Conservation (phyloP, 2,888 invertebrate genomes). For the Dione juno region DNA sequence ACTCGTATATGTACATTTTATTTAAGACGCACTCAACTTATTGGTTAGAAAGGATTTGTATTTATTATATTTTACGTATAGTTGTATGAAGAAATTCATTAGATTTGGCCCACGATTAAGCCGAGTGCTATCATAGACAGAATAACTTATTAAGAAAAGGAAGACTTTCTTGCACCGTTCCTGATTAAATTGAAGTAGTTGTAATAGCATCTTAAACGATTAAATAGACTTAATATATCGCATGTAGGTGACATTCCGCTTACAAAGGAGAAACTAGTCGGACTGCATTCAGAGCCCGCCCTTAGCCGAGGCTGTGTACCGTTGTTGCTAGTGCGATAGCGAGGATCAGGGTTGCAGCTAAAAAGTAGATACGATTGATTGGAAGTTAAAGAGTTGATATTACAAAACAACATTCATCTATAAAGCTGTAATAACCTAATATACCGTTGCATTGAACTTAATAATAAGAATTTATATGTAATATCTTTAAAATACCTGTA, state of each 20-base stretch:
- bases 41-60: not conserved
- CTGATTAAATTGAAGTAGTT: slow-evolving; percentile 1
- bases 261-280: slow-evolving; percentile 74
- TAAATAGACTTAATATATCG: slow-evolving; percentile 48
- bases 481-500: not conserved
- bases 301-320: slow-evolving; percentile 68
- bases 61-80: too few relatives aligned
- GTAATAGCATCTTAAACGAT: slow-evolving; percentile 38
- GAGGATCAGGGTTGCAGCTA: slow-evolving; percentile 53
- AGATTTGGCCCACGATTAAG: not conserved
- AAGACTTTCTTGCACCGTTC: not conserved
- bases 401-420: too few relatives aligned
- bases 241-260: slow-evolving; percentile 74
- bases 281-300: slow-evolving; percentile 75
- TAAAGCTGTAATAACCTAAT: not conserved
- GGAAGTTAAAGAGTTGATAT: not conserved
- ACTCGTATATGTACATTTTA: too few relatives aligned
- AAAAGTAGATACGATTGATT: not conserved
- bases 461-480: not conserved
- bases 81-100: not conserved
- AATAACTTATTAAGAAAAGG: not conserved
- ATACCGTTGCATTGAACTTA: not conserved
- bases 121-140: not conserved
- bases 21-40: too few relatives aligned
- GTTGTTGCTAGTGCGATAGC: slow-evolving; percentile 60